Evolutionary conservation across 1,140 invertebrate species (phyloP).

Genomic region (Rhynchophorus ferrugineus): DNA sequence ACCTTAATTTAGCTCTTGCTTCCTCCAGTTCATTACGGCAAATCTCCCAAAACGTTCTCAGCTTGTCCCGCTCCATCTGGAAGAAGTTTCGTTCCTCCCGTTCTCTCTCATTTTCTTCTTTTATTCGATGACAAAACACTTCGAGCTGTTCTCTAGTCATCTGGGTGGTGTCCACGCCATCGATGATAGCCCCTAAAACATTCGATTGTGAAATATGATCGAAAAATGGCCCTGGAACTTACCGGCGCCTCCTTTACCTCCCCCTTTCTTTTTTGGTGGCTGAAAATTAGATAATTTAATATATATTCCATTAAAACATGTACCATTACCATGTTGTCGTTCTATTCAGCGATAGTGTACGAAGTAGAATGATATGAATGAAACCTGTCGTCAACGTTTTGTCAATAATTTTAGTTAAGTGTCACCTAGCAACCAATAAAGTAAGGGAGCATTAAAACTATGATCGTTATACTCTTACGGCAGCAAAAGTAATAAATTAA

Average conservation of each 20-base stretch:
- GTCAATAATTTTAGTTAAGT: too few species aligned
- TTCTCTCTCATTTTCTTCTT: conserved; percentile 87
- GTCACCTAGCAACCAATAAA: too few species aligned
- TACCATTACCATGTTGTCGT: too few species aligned
- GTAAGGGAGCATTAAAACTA: too few species aligned
- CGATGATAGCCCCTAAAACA: conserved; percentile 57
- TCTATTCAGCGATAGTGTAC: too few species aligned
- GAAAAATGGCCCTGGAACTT: background rate
- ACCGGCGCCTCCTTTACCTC: conserved; percentile 26
- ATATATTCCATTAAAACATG: too few species aligned
- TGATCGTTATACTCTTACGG: too few species aligned
- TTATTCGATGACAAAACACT: conserved; percentile 75
- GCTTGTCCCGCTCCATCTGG: conserved; percentile 89
- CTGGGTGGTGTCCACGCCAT: conserved; percentile 84
- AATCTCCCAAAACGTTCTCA: conserved; percentile 91
- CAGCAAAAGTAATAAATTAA: too few species aligned
- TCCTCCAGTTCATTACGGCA: conserved; percentile 78
- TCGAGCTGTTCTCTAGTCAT: conserved; percentile 92
- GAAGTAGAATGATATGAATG: too few species aligned
- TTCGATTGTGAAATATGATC: background rate
- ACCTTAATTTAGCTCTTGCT: conserved; percentile 58
- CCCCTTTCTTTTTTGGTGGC: conserved; percentile 33
- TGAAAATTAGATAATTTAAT: conserved; percentile 14
- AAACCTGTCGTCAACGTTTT: too few species aligned
- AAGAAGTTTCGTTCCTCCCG: conserved; percentile 93